Percentiles rank a stretch among this genome's conserved stretches.
Evolutionary conservation across 37 sponge, comb jelly and placozoan genomes (phyloP).

Genomic region (Eunapius fragilis): DNA sequence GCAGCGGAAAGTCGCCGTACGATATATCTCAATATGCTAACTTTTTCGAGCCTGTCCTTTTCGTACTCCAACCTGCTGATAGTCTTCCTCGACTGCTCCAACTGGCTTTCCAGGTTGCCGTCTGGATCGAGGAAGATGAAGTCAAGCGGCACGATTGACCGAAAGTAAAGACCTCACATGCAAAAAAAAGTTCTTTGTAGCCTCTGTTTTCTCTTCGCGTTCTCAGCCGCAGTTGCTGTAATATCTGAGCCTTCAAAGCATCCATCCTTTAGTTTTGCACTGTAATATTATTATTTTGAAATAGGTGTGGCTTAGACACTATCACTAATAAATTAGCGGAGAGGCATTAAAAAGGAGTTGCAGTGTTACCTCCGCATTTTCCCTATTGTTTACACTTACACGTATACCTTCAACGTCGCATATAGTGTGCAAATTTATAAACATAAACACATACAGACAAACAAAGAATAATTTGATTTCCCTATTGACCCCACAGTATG

Average conservation of each 20-base stretch:
- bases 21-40: too few relatives aligned
- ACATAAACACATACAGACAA: not conserved
- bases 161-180: conserved; percentile 22
- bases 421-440: too few relatives aligned
- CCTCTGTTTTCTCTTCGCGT: conserved; percentile 45
- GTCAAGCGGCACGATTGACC: too few relatives aligned
- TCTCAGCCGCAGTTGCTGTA: conserved; percentile 33
- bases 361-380: too few relatives aligned
- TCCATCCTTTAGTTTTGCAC: too few relatives aligned
- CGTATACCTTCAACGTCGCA: too few relatives aligned
- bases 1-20: too few relatives aligned
- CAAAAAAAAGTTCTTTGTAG: conserved; percentile 44
- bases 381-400: too few relatives aligned
- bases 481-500: conserved; percentile 73
- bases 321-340: too few relatives aligned
- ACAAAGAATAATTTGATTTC: not conserved
- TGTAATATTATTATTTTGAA: too few relatives aligned
- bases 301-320: too few relatives aligned
- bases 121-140: conserved; percentile 11
- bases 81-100: conserved; percentile 23
- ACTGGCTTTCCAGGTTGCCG: conserved; percentile 42
- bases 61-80: conserved; percentile 56
- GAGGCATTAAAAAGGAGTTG: too few relatives aligned
- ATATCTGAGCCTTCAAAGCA: conserved; percentile 19
- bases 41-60: conserved; percentile 43